These are phyloP conservation scores for Monomorium pharaonis DNA, from an alignment of 1,140 invertebrate genomes.

Conservation along the genomic window DNA sequence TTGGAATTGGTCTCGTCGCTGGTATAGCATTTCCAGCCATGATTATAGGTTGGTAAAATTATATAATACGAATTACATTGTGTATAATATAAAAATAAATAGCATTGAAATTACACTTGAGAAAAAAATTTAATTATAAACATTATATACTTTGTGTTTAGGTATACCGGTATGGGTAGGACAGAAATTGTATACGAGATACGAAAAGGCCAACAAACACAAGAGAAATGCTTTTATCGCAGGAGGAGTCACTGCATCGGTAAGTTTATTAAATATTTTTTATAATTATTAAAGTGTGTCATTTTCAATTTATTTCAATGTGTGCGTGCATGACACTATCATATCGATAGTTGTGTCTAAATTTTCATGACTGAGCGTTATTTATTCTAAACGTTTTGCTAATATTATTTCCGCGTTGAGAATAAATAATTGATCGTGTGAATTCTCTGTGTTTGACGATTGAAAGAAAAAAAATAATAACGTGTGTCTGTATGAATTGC, in stretches of 20 bases:
- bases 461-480: not conserved
- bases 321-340: not conserved
- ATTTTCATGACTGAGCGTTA: not conserved
- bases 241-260: conserved; percentile 90
- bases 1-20: conserved; percentile 97
- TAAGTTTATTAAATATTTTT: conserved; percentile 83
- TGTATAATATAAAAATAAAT: not conserved
- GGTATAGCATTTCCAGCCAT: conserved; percentile 98
- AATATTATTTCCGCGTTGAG: not conserved
- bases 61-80: too few species aligned
- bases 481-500: not conserved
- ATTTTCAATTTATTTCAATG: conserved; percentile 31
- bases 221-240: conserved; percentile 91
- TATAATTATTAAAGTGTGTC: conserved; percentile 19
- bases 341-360: not conserved
- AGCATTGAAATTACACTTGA: too few species aligned
- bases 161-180: conserved; percentile 96
- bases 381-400: not conserved
- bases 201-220: conserved; percentile 89
- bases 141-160: conserved; percentile 53
- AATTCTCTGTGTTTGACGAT: not conserved
- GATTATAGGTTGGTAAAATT: conserved; percentile 90
- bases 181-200: conserved; percentile 91
- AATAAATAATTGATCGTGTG: not conserved
- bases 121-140: not conserved